These are phyloP conservation scores for Pygathrix nemaeus DNA, from an alignment of 2,113 vertebrate species.

Conservation along the genomic window DNA sequence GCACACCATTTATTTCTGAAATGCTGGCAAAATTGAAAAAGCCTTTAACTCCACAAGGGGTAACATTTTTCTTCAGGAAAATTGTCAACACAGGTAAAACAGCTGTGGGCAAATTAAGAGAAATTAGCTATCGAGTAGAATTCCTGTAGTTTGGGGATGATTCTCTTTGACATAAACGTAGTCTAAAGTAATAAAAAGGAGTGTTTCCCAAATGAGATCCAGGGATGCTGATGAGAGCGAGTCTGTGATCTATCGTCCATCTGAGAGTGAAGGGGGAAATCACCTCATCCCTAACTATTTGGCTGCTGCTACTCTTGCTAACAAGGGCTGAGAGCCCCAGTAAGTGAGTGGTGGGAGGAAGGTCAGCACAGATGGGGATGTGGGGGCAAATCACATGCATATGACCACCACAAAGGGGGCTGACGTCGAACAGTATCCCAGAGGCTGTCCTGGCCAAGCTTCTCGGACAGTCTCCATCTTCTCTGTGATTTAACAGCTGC, in stretches of 20 bases:
- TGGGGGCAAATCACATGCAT: not conserved
- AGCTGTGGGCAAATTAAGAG: slow-evolving; percentile 75
- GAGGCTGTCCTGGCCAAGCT: slow-evolving; percentile 1
- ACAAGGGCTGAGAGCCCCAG: not conserved
- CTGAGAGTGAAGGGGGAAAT: not conserved
- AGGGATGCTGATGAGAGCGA: not conserved
- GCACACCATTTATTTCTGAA: slow-evolving; percentile 68
- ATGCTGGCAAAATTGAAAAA: slow-evolving; percentile 48
- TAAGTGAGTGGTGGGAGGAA: not conserved
- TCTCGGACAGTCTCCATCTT: not conserved
- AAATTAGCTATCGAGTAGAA: slow-evolving; percentile 66
- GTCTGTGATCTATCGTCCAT: slow-evolving; percentile 29
- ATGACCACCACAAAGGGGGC: not conserved
- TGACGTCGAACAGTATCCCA: not conserved
- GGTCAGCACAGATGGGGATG: not conserved
- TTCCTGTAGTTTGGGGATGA: slow-evolving; percentile 35
- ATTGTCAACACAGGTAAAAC: slow-evolving; percentile 73
- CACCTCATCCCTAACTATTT: not conserved
- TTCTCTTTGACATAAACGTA: slow-evolving; percentile 29
- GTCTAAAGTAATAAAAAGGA: slow-evolving; percentile 61
- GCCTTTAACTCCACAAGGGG: slow-evolving; percentile 53
- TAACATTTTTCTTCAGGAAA: slow-evolving; percentile 65
- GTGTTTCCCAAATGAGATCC: slow-evolving; percentile 35
- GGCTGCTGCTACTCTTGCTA: not conserved
- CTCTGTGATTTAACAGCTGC: slow-evolving; percentile 63